A percentile compares a stretch with the other conserved stretches of the same genome.
phyloP scores from a whole-genome alignment of 1,140 invertebrate species.

The Ganaspis sp. region DNA sequence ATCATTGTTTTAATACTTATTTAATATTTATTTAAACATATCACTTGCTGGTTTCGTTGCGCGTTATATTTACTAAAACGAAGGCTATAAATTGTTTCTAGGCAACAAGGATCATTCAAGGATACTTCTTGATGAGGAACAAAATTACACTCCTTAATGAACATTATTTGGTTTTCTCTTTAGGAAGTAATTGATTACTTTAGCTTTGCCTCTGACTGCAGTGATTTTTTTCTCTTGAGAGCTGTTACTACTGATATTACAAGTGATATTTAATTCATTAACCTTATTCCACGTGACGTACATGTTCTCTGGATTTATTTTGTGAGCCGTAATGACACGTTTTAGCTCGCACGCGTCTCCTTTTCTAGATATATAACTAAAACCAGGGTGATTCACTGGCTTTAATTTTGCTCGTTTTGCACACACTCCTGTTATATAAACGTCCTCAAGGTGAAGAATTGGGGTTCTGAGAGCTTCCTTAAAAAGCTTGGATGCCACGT shows the following conservation, averaged over 20 bases:
- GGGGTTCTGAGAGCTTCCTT: constrained; percentile 82
- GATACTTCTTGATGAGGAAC: neutral
- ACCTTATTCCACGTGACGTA: constrained; percentile 69
- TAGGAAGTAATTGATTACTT: neutral
- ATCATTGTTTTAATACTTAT: neutral
- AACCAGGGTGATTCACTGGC: constrained; percentile 79
- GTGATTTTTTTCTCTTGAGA: neutral
- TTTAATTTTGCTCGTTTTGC: constrained; percentile 74
- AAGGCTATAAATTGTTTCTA: neutral
- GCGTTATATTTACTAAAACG: constrained; percentile 7
- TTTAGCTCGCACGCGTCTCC: constrained; percentile 72
- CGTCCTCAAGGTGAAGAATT: constrained; percentile 89
- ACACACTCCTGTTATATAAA: constrained; percentile 88
- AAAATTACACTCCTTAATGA: neutral
- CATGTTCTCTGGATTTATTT: constrained; percentile 66
- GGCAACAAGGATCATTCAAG: no score
- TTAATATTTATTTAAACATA: neutral
- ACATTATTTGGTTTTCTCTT: neutral
- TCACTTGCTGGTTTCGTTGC: neutral
- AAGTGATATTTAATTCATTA: constrained; percentile 57
- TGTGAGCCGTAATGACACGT: constrained; percentile 69
- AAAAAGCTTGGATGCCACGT: constrained; percentile 82
- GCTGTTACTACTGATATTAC: constrained; percentile 35
- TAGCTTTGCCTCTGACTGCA: neutral
- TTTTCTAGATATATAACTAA: constrained; percentile 78